A percentile compares a stretch with the other conserved stretches of the same genome.
These are phyloP conservation scores for Dolichallabes microphthalmus DNA, from an alignment of 2,113 vertebrate genomes.

Conservation along the genomic window DNA sequence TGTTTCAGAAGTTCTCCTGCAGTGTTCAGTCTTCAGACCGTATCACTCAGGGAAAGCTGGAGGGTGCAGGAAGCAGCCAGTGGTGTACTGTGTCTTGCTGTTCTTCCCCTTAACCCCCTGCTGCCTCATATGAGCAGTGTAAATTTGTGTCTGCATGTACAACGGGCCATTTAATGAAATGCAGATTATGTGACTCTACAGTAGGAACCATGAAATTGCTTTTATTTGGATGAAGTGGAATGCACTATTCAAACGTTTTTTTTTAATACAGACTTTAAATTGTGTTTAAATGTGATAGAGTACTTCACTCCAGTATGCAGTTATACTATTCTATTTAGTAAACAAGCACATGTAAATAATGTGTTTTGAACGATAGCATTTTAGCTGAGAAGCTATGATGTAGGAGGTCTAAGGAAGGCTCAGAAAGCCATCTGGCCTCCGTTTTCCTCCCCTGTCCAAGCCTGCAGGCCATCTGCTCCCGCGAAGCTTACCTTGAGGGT, in stretches of 20 bases:
- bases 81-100: neutral
- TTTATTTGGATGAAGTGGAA: neutral
- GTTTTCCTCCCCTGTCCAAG: neutral
- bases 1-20: neutral
- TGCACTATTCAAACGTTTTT: neutral
- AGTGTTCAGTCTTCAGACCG: neutral
- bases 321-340: neutral
- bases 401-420: neutral
- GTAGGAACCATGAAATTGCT: neutral
- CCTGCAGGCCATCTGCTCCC: constrained; percentile 8
- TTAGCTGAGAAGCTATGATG: neutral
- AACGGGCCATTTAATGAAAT: neutral
- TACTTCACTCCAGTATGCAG: neutral
- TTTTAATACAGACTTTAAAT: neutral
- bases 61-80: constrained; percentile 27
- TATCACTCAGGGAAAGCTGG: neutral
- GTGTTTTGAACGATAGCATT: neutral
- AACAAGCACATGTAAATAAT: neutral
- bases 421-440: constrained; percentile 9
- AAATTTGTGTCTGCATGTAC: constrained; percentile 13
- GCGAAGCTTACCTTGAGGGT: neutral
- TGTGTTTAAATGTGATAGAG: neutral
- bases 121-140: constrained; percentile 27
- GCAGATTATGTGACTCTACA: neutral
- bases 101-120: neutral